Conservation (phyloP, 2,888 invertebrate species). For the Drosophila meridionalis region DNA sequence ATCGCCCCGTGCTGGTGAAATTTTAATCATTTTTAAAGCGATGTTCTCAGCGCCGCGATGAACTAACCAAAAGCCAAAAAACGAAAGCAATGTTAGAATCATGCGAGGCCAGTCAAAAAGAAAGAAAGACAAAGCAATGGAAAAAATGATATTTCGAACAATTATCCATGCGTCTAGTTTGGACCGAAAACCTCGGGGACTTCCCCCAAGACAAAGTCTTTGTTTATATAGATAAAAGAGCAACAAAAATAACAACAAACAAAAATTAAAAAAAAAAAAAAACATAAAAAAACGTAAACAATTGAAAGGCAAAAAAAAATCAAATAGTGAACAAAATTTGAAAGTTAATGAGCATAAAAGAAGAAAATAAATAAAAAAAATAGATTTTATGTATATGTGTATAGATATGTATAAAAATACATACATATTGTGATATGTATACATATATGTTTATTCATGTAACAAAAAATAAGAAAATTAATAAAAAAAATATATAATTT, state of each 20-base stretch:
- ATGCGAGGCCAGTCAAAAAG: neutral
- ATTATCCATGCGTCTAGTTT: conserved; percentile 26
- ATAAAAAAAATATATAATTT: no score
- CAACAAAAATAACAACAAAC: no score
- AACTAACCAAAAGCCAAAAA: neutral
- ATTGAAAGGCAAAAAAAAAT: neutral
- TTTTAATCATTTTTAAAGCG: conserved; percentile 43
- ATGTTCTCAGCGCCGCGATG: conserved; percentile 46
- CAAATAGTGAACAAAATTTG: neutral
- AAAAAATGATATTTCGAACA: conserved; percentile 10
- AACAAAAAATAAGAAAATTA: no score
- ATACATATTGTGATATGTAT: neutral
- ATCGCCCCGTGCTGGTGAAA: conserved; percentile 27
- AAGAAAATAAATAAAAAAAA: neutral
- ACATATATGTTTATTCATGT: no score
- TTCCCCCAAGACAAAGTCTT: conserved; percentile 2
- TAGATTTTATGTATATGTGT: neutral
- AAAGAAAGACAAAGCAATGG: neutral
- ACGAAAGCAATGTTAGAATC: neutral
- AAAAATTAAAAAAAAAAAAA: neutral
- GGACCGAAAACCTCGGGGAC: conserved; percentile 3
- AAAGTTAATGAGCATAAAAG: neutral
- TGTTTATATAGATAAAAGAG: neutral
- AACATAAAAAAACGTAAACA: neutral
- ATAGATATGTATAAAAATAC: neutral